phyloP scores from a whole-genome alignment of 2,888 invertebrate genomes.

The Trachelus tabidus region DNA sequence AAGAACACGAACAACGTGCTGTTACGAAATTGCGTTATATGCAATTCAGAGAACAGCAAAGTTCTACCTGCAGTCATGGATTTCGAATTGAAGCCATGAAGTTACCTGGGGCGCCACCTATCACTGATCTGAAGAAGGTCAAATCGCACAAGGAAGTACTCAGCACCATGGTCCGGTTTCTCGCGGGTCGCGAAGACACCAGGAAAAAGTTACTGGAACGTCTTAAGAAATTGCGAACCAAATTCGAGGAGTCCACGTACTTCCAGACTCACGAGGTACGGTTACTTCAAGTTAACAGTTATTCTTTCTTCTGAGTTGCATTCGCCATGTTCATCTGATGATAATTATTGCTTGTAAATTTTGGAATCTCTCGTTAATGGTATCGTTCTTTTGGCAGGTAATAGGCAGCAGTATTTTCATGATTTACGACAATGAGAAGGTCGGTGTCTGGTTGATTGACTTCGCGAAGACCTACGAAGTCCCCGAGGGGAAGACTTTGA shows the following conservation, averaged over 20 bases:
- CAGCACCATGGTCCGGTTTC: conserved; percentile 80
- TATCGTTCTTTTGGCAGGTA: conserved; percentile 66
- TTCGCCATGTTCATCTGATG: background rate
- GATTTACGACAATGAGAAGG: conserved; percentile 88
- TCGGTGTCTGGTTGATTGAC: conserved; percentile 96
- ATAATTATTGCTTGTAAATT: background rate
- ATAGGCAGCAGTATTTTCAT: conserved; percentile 94
- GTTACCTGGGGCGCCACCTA: conserved; percentile 82
- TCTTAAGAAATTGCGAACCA: conserved; percentile 79
- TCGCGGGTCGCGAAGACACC: conserved; percentile 75
- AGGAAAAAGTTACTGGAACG: conserved; percentile 78
- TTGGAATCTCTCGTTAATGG: background rate
- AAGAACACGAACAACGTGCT: conserved; percentile 83
- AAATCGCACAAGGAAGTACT: conserved; percentile 81
- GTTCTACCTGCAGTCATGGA: conserved; percentile 91
- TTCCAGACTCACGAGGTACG: conserved; percentile 87
- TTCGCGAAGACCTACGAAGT: conserved; percentile 92
- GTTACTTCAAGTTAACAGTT: background rate
- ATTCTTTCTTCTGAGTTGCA: background rate
- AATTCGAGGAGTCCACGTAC: conserved; percentile 85
- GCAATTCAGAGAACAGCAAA: conserved; percentile 94
- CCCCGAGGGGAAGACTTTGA: conserved; percentile 76
- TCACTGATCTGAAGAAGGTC: conserved; percentile 89
- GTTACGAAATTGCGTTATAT: conserved; percentile 97
- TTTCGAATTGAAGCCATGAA: conserved; percentile 97